phyloP scores from a whole-genome alignment of 2,113 vertebrate species.

The Phalacrocorax aristotelis region DNA sequence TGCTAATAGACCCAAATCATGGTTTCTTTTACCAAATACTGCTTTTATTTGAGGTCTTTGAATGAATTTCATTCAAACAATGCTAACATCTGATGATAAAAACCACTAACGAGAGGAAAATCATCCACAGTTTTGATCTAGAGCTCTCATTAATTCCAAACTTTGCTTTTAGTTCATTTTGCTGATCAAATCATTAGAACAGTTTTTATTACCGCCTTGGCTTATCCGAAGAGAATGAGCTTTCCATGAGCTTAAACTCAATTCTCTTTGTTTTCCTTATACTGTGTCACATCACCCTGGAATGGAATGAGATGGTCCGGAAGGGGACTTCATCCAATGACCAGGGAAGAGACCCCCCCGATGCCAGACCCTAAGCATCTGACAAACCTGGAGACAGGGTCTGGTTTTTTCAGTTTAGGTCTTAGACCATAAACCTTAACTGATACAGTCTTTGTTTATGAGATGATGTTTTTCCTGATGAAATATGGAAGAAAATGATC shows the following conservation, averaged over 20 bases:
- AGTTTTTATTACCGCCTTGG: constrained; percentile 37
- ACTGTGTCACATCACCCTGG: neutral
- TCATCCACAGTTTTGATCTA: constrained; percentile 70
- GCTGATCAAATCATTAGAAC: constrained; percentile 69
- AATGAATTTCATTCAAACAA: constrained; percentile 73
- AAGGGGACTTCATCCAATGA: neutral
- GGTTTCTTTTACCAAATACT: constrained; percentile 66
- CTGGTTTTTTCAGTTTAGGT: neutral
- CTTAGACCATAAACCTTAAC: neutral
- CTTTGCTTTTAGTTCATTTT: constrained; percentile 66
- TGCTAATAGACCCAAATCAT: constrained; percentile 71
- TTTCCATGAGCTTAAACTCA: neutral
- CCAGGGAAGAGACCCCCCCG: neutral
- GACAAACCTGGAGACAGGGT: neutral
- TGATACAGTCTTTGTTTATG: rapidly evolving
- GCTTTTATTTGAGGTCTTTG: constrained; percentile 72
- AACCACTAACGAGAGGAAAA: constrained; percentile 71
- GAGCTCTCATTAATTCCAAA: constrained; percentile 73
- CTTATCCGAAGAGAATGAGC: constrained; percentile 15
- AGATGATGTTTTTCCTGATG: neutral
- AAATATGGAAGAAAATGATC: neutral
- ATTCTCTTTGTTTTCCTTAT: neutral
- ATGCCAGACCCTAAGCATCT: neutral
- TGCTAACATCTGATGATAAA: constrained; percentile 74
- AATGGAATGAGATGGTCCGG: neutral